Conservation (phyloP, 2,113 vertebrate genomes). For the Gracilinanus agilis region DNA sequence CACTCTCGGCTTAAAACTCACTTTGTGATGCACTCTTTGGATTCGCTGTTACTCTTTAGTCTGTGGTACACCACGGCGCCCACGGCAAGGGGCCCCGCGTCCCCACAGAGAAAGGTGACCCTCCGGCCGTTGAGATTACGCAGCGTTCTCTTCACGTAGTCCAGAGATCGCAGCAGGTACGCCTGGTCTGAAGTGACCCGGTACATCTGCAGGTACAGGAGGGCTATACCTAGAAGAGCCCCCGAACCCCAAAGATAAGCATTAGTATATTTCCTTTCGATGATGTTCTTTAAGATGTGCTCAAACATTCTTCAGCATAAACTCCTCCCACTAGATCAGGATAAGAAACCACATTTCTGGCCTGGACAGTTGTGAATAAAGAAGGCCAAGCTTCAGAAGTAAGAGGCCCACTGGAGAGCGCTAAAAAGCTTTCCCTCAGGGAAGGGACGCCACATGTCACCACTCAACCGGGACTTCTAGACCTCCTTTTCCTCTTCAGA, state of each 20-base stretch:
- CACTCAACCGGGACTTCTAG: neutral
- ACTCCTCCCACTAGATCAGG: neutral
- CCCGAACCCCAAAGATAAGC: neutral
- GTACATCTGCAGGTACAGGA: slow-evolving; percentile 95
- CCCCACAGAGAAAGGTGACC: slow-evolving; percentile 96
- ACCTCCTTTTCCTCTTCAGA: neutral
- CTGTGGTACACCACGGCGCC: slow-evolving; percentile 94
- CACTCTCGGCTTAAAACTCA: slow-evolving; percentile 78
- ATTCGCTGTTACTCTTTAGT: slow-evolving; percentile 89
- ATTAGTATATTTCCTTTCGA: slow-evolving; percentile 9
- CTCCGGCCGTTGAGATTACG: slow-evolving; percentile 93
- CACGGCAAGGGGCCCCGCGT: slow-evolving; percentile 95
- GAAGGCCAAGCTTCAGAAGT: neutral
- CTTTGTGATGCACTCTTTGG: slow-evolving; percentile 93
- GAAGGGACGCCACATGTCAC: neutral
- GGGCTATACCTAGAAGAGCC: slow-evolving; percentile 89
- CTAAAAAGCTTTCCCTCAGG: neutral
- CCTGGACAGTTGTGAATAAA: neutral
- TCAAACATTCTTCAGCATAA: neutral
- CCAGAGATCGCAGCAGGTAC: slow-evolving; percentile 93
- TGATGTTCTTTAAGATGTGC: neutral
- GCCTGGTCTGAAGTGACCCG: slow-evolving; percentile 87
- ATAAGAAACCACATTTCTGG: neutral
- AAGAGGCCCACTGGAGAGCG: neutral
- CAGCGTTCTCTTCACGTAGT: slow-evolving; percentile 94